These are phyloP conservation scores for Andricus quercusramuli DNA, from an alignment of 2,888 invertebrate species.

Conservation along the genomic window DNA sequence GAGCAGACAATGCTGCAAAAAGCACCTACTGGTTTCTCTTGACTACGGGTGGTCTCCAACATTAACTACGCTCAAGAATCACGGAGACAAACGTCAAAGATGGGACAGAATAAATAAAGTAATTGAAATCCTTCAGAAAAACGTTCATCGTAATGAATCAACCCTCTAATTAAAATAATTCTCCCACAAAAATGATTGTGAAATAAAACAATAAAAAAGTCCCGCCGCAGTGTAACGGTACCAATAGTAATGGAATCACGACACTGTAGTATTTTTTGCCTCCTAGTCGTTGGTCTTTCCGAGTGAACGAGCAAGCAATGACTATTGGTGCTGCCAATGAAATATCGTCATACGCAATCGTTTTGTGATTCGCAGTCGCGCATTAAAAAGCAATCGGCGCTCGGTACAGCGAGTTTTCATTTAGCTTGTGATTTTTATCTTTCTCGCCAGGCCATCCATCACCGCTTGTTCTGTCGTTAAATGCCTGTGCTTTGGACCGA, in stretches of 20 bases:
- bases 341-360: conserved; percentile 35
- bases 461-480: conserved; percentile 54
- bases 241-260: conserved; percentile 13
- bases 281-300: conserved; percentile 1
- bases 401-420: conserved; percentile 39
- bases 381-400: conserved; percentile 37
- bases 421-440: conserved; percentile 49
- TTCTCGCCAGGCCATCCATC: conserved; percentile 53
- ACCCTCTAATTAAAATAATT: neutral
- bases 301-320: conserved; percentile 25
- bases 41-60: conserved; percentile 24
- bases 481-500: conserved; percentile 45
- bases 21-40: conserved; percentile 12
- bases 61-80: conserved; percentile 6
- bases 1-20: conserved; percentile 11
- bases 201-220: neutral
- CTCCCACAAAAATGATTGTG: neutral
- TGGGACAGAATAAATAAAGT: neutral
- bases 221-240: neutral
- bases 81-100: conserved; percentile 1
- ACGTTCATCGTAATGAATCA: no score
- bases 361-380: conserved; percentile 37
- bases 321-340: conserved; percentile 17
- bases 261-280: conserved; percentile 30
- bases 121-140: neutral